phyloP scores from a whole-genome alignment of 92 coral and sea anemone species.

The Scolanthus callimorphus region DNA sequence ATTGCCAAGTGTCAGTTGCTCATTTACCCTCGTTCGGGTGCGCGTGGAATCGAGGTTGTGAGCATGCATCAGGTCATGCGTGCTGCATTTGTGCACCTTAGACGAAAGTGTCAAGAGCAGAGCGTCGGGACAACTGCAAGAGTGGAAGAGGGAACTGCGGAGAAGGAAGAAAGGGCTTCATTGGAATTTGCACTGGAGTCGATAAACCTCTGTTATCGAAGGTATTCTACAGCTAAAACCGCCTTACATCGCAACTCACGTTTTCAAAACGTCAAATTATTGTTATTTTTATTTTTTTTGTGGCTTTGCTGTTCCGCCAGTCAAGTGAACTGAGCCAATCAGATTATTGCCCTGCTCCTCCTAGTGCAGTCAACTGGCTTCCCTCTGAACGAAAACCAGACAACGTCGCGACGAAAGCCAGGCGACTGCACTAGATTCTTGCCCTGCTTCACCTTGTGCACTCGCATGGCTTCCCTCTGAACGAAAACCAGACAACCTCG shows the following conservation, averaged over 20 bases:
- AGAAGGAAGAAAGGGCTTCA: neutral
- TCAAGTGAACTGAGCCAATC: too few species aligned
- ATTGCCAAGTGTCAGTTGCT: slow-evolving; percentile 84
- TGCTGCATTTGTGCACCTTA: slow-evolving; percentile 61
- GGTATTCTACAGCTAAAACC: slow-evolving; percentile 6
- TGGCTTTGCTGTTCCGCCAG: too few species aligned
- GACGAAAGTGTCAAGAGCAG: slow-evolving; percentile 20
- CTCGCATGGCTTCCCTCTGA: too few species aligned
- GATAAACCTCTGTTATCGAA: slow-evolving; percentile 5
- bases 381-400: too few species aligned
- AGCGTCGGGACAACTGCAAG: neutral
- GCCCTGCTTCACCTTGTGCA: too few species aligned
- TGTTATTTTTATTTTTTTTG: too few species aligned
- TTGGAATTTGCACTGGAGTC: neutral
- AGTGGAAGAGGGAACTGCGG: neutral
- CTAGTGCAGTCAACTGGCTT: too few species aligned
- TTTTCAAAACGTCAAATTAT: too few species aligned
- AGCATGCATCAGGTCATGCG: slow-evolving; percentile 82
- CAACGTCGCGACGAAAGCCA: too few species aligned
- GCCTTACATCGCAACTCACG: neutral
- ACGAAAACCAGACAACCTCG: too few species aligned
- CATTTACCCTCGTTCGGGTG: slow-evolving; percentile 60
- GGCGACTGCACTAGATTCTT: too few species aligned
- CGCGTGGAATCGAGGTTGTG: slow-evolving; percentile 76
- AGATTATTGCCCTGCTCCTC: too few species aligned